Evolutionary conservation across 2,888 invertebrate genomes (phyloP).

Genomic region (Erebia ligea): DNA sequence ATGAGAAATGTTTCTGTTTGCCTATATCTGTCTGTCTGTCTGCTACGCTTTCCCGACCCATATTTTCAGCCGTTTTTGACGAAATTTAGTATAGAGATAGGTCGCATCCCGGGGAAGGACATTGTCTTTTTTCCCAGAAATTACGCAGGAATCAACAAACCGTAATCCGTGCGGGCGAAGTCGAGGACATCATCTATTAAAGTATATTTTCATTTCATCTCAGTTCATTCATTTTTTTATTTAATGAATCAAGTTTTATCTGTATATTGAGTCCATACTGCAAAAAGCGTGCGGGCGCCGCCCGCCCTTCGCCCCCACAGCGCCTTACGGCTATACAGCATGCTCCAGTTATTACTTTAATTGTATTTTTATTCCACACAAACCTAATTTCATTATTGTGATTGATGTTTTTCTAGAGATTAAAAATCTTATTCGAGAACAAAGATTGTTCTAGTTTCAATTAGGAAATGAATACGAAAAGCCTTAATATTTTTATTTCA

Average conservation of each 20-base stretch:
- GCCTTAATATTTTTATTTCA: not conserved
- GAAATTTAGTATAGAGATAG: too few relatives aligned
- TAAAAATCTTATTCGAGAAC: not conserved
- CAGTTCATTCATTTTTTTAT: not conserved
- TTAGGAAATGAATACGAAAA: not conserved
- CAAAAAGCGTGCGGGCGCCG: conserved; percentile 62
- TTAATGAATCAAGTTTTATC: conserved; percentile 8
- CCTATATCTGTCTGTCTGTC: too few relatives aligned
- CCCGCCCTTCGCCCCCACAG: conserved; percentile 74
- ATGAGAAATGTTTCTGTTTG: too few relatives aligned
- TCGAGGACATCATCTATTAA: too few relatives aligned
- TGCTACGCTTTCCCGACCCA: too few relatives aligned
- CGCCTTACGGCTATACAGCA: conserved; percentile 75
- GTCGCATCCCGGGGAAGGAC: too few relatives aligned
- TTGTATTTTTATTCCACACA: conserved; percentile 44
- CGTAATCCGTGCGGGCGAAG: too few relatives aligned
- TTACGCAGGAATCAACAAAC: too few relatives aligned
- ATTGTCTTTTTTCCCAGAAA: too few relatives aligned
- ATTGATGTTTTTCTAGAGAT: conserved; percentile 19
- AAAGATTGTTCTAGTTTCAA: not conserved
- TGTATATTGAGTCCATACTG: conserved; percentile 47
- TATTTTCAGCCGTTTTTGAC: too few relatives aligned
- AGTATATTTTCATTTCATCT: too few relatives aligned
- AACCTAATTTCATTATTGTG: conserved; percentile 18
- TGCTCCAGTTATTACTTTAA: conserved; percentile 54